phyloP scores from a whole-genome alignment of 2,113 vertebrate species.

The Datnioides undecimradiatus region DNA sequence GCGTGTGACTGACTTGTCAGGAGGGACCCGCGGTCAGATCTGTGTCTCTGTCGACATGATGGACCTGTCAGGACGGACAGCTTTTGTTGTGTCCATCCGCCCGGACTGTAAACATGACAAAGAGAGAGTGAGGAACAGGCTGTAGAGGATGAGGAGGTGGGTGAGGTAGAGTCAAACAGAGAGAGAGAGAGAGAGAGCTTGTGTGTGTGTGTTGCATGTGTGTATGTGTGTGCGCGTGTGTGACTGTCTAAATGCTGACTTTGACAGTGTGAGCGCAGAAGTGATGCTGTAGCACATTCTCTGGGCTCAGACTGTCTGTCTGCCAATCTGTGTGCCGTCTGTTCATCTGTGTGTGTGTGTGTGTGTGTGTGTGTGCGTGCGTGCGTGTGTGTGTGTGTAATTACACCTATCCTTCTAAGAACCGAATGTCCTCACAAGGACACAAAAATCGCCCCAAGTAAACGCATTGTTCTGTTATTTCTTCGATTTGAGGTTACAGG shows the following conservation, averaged over 20 bases:
- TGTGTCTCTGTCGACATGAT: not conserved
- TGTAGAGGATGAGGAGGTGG: slow-evolving; percentile 7
- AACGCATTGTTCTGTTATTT: not conserved
- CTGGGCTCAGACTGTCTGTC: slow-evolving; percentile 74
- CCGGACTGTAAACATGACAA: slow-evolving; percentile 12
- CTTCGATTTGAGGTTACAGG: not conserved
- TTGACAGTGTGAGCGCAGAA: slow-evolving; percentile 64
- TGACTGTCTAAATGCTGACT: slow-evolving; percentile 73
- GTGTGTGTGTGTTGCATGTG: not conserved
- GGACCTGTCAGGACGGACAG: not conserved
- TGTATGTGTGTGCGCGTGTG: slow-evolving; percentile 41
- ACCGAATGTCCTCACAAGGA: slow-evolving; percentile 10
- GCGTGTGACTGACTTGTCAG: not conserved
- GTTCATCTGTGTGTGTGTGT: slow-evolving; percentile 43
- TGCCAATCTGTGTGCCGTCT: slow-evolving; percentile 59
- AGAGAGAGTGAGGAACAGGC: not conserved
- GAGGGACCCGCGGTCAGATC: not conserved
- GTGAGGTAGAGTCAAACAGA: slow-evolving; percentile 19
- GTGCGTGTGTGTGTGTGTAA: slow-evolving; percentile 32
- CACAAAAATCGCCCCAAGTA: not conserved
- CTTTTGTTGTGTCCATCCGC: not conserved
- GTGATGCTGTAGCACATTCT: slow-evolving; percentile 78
- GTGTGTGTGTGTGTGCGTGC: slow-evolving; percentile 30
- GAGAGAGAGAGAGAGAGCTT: slow-evolving; percentile 13
- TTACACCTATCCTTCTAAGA: slow-evolving; percentile 10